Conservation (phyloP, 2,888 invertebrate genomes). For the Brachylomia viminalis region DNA sequence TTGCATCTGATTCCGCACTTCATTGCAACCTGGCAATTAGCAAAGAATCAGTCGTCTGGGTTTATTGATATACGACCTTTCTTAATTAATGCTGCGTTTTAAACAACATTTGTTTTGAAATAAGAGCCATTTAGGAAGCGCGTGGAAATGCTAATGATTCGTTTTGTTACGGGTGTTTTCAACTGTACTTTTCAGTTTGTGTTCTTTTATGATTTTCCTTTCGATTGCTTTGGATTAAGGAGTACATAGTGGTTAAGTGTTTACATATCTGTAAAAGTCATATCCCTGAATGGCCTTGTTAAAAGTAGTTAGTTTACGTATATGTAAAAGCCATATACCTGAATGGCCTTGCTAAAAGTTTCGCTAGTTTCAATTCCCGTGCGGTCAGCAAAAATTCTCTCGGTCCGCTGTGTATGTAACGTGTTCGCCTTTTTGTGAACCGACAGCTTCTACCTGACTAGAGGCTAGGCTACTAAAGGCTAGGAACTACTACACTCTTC, state of each 20-base stretch:
- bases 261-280: constrained; percentile 45
- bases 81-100: constrained; percentile 78
- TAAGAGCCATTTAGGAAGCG: constrained; percentile 28
- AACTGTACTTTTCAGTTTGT: neutral
- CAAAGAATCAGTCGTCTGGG: constrained; percentile 81
- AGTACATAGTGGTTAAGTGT: constrained; percentile 3
- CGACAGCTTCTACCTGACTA: constrained; percentile 70
- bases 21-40: constrained; percentile 84
- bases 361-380: constrained; percentile 63
- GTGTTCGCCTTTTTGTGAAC: constrained; percentile 70
- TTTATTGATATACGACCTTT: constrained; percentile 83
- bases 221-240: neutral
- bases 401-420: constrained; percentile 67
- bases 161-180: constrained; percentile 19
- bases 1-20: constrained; percentile 80
- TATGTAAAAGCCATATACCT: constrained; percentile 49
- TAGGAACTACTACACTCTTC: constrained; percentile 69
- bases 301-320: constrained; percentile 53
- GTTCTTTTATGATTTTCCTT: neutral
- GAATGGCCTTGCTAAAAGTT: constrained; percentile 55
- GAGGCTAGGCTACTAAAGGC: constrained; percentile 69
- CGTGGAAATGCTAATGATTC: constrained; percentile 19
- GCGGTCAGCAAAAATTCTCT: constrained; percentile 66
- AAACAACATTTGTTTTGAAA: constrained; percentile 37
- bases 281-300: constrained; percentile 47